Conservation (phyloP, 2,797 vertebrate species). For the Parotocinclus haroldoi region DNA sequence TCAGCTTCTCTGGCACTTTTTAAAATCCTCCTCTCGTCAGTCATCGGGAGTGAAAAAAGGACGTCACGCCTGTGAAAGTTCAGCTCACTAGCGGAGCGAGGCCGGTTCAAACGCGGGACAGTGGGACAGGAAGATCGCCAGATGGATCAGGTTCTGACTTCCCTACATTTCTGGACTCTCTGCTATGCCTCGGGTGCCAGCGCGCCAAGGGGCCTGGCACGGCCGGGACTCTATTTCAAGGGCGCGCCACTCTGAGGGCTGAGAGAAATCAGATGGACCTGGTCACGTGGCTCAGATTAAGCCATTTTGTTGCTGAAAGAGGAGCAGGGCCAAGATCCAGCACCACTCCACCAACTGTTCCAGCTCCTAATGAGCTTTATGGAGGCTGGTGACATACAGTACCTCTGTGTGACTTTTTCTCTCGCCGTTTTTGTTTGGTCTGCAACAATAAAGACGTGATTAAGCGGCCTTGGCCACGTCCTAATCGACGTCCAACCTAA, state of each 20-base stretch:
- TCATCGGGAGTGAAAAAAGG: not conserved
- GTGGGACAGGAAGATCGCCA: conserved; percentile 43
- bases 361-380: conserved; percentile 11
- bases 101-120: conserved; percentile 44
- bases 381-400: no score
- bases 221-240: conserved; percentile 36
- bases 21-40: no score
- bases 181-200: conserved; percentile 71
- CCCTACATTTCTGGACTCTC: conserved; percentile 70
- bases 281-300: conserved; percentile 35
- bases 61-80: not conserved
- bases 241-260: conserved; percentile 32
- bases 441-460: no score
- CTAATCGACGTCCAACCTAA: no score
- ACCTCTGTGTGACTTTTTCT: no score
- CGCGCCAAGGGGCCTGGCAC: conserved; percentile 43
- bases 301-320: conserved; percentile 38
- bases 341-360: conserved; percentile 41
- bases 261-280: conserved; percentile 16
- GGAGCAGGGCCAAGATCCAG: conserved; percentile 9
- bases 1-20: no score
- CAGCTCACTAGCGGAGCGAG: conserved; percentile 39
- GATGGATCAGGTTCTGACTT: conserved; percentile 55
- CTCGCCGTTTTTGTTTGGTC: no score
- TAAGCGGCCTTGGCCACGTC: no score